Percentiles rank a stretch among this genome's conserved stretches.
These are phyloP conservation scores for Drosophila novamexicana DNA, from an alignment of 1,140 invertebrate genomes.

Conservation along the genomic window DNA sequence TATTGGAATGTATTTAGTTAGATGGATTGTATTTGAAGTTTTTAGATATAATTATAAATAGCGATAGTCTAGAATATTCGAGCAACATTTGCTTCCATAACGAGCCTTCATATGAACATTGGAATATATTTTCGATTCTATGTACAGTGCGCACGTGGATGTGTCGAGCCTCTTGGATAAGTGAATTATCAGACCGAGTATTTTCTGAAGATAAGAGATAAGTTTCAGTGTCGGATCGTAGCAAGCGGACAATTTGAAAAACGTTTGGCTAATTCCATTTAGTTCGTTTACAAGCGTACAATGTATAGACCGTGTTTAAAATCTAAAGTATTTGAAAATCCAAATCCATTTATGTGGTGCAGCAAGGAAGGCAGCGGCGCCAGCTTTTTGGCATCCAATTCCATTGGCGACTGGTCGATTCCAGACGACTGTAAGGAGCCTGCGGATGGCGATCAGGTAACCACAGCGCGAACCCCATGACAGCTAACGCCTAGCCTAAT, in stretches of 20 bases:
- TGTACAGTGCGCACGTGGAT: too few relatives aligned
- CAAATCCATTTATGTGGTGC: constrained; percentile 28
- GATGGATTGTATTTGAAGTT: too few relatives aligned
- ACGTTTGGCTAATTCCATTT: not conserved
- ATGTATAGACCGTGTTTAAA: constrained; percentile 30
- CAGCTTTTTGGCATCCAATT: not conserved
- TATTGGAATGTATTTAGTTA: too few relatives aligned
- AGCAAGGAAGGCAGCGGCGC: constrained; percentile 9
- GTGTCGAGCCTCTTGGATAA: too few relatives aligned
- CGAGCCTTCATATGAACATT: too few relatives aligned
- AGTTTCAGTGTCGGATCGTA: not conserved
- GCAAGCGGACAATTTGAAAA: not conserved
- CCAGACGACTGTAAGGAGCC: not conserved
- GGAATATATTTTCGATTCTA: too few relatives aligned
- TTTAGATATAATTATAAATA: too few relatives aligned
- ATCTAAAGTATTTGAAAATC: constrained; percentile 39
- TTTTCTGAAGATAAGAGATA: too few relatives aligned
- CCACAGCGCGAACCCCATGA: not conserved
- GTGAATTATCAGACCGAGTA: too few relatives aligned
- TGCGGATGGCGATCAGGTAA: constrained; percentile 13
- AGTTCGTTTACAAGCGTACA: constrained; percentile 5
- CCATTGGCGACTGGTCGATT: constrained; percentile 5
- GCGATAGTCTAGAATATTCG: too few relatives aligned
- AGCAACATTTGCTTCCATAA: too few relatives aligned
- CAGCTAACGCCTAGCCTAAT: constrained; percentile 1